phyloP scores from a whole-genome alignment of 2,888 invertebrate genomes.

The Morpho achilles region DNA sequence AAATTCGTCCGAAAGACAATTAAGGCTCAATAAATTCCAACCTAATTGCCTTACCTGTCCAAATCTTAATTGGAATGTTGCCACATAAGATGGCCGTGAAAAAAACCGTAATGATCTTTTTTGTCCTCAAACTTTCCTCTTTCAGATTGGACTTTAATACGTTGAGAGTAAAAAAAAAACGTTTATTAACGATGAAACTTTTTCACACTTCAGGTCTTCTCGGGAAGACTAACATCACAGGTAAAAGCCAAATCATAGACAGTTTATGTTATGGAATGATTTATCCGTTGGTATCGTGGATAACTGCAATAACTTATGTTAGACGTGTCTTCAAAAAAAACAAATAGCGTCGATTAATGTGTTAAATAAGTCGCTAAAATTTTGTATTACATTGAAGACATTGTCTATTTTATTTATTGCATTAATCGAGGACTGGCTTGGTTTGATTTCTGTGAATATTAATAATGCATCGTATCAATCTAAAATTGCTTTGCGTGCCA shows the following conservation, averaged over 20 bases:
- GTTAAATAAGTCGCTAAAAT: too few species aligned
- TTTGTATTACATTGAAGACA: conserved; percentile 28
- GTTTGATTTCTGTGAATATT: conserved; percentile 58
- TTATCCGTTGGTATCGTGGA: conserved; percentile 44
- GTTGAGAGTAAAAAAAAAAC: conserved; percentile 51
- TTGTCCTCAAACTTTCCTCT: conserved; percentile 73
- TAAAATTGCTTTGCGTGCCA: conserved; percentile 45
- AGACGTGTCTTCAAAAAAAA: conserved; percentile 3
- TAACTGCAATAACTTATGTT: conserved; percentile 29
- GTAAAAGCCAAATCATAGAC: conserved; percentile 56
- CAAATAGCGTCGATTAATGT: too few species aligned
- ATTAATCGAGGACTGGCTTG: conserved; percentile 53
- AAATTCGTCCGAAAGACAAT: conserved; percentile 45
- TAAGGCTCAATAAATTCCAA: conserved; percentile 50
- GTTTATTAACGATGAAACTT: conserved; percentile 76
- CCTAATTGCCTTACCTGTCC: conserved; percentile 53
- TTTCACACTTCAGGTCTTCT: conserved; percentile 81
- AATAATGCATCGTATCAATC: conserved; percentile 43
- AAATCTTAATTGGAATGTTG: conserved; percentile 56
- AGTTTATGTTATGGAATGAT: conserved; percentile 69
- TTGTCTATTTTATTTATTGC: conserved; percentile 46
- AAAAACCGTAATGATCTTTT: conserved; percentile 58
- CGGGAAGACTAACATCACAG: conserved; percentile 80
- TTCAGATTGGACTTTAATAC: conserved; percentile 72
- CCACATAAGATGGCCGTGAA: conserved; percentile 40